Evolutionary conservation across 2,888 invertebrate species (phyloP).

Genomic region (Limulus polyphemus): DNA sequence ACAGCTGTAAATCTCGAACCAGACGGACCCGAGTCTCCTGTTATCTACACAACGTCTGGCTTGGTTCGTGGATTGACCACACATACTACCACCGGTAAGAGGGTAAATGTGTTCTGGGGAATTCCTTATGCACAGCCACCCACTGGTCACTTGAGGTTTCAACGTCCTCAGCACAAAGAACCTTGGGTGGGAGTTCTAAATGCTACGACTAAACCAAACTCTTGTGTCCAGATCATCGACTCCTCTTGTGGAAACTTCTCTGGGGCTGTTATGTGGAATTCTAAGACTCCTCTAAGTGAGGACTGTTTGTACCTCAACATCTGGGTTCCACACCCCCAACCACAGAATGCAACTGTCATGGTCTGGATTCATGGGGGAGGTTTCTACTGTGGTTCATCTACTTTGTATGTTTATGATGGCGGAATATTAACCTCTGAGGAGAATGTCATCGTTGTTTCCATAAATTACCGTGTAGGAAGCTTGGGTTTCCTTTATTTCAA

Average conservation of each 20-base stretch:
- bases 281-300: conserved; percentile 38
- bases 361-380: conserved; percentile 39
- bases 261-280: conserved; percentile 42
- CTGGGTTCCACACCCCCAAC: conserved; percentile 40
- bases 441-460: conserved; percentile 41
- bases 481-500: conserved; percentile 36
- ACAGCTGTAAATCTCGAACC: too few species aligned
- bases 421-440: conserved; percentile 35
- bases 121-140: conserved; percentile 39
- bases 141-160: conserved; percentile 35
- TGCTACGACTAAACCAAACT: conserved; percentile 37
- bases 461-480: conserved; percentile 41
- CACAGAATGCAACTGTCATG: conserved; percentile 39
- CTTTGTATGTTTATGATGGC: conserved; percentile 41
- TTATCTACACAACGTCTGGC: conserved; percentile 16
- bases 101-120: conserved; percentile 34
- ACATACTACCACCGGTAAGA: conserved; percentile 28
- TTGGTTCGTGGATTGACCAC: conserved; percentile 12
- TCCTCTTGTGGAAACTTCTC: conserved; percentile 35
- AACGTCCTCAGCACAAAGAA: conserved; percentile 32
- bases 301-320: conserved; percentile 44
- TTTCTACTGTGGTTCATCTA: conserved; percentile 39
- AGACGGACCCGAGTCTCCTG: too few species aligned
- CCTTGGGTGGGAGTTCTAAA: conserved; percentile 33
- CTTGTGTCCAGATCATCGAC: conserved; percentile 37